Evolutionary conservation across 2,888 invertebrate species (phyloP).

Genomic region (Pseudococcus longispinus): DNA sequence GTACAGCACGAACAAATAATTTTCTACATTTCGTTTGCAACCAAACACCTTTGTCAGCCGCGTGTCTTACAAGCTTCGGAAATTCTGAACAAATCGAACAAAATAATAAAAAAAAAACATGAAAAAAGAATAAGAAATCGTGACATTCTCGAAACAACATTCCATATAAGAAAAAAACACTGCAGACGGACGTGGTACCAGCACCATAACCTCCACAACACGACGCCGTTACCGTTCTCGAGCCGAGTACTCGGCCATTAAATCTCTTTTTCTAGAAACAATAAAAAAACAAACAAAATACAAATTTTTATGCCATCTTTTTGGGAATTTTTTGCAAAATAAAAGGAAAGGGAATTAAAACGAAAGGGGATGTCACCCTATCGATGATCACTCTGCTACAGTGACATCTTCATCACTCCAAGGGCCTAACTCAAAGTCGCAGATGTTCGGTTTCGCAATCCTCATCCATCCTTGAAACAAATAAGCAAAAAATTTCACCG

Average conservation of each 20-base stretch:
- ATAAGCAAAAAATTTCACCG: neutral
- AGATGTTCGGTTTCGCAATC: neutral
- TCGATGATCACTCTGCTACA: conserved; percentile 13
- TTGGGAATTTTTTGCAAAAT: neutral
- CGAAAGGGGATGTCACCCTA: neutral
- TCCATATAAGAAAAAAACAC: neutral
- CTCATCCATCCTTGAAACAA: conserved; percentile 35
- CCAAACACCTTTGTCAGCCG: neutral
- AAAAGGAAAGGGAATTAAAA: neutral
- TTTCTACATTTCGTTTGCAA: neutral
- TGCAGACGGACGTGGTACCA: neutral
- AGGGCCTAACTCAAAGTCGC: conserved; percentile 15
- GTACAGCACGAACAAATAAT: neutral
- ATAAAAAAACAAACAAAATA: conserved; percentile 40
- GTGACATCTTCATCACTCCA: conserved; percentile 23
- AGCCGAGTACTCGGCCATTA: conserved; percentile 3
- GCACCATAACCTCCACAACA: neutral
- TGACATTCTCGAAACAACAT: neutral
- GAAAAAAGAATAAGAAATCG: neutral
- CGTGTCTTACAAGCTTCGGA: neutral
- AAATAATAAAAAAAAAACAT: neutral
- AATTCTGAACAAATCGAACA: conserved; percentile 7
- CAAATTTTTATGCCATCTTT: conserved; percentile 1
- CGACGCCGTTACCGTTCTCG: conserved; percentile 11
- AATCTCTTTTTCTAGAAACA: conserved; percentile 14